Evolutionary conservation across 2,888 invertebrate genomes (phyloP), one percentile per base, ranked within the genome.

Genomic region (Lithosia quadra): DNA sequence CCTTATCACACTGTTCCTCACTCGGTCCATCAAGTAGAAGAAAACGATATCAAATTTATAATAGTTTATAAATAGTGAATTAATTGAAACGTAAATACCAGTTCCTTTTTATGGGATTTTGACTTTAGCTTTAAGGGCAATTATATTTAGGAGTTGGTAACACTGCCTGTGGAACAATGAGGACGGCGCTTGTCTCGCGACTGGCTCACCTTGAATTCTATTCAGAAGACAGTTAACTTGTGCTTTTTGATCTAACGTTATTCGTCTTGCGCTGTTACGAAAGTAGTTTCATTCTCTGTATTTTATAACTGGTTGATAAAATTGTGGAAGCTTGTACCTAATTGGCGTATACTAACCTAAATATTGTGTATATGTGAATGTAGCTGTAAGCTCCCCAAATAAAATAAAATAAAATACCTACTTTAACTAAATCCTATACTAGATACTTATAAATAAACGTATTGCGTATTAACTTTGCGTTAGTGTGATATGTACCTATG

Each of bases 131-230:
- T 49, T 49, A 9, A 18, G 49, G 49, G 18, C 1, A n/a, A n/a
- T 9, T 49, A 49, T 18, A 49, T 49, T 49, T 49, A n/a, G 18
- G 18, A 43, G n/a, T 49, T 49, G n/a, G 49, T 49, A 49, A n/a
- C 49, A 8, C 49, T 49, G 28, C 28, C 59, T 65, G 77, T 65
- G 67, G 75, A 75, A 74, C 76, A 79, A 72, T 80, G 82, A 85
- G 79, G 82, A 85, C 81, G 77, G 77, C 74, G 72, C 78, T 80
- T 71, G 79, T 75, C 79, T 68, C 75, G 82, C 75, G 83, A 93
- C 92, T 81, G 77, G 94, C 80, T 94, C 90, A 93, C 94, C 94
- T 94, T 94, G 94, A 91, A 90, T 88, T 87, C 88, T 81, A 84
- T 84, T 85, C 84, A 83, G 84, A 86, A 85, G 85, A 89, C 87